These are phyloP conservation scores for Mirounga angustirostris DNA, from an alignment of 2,113 vertebrate species.

Conservation along the genomic window DNA sequence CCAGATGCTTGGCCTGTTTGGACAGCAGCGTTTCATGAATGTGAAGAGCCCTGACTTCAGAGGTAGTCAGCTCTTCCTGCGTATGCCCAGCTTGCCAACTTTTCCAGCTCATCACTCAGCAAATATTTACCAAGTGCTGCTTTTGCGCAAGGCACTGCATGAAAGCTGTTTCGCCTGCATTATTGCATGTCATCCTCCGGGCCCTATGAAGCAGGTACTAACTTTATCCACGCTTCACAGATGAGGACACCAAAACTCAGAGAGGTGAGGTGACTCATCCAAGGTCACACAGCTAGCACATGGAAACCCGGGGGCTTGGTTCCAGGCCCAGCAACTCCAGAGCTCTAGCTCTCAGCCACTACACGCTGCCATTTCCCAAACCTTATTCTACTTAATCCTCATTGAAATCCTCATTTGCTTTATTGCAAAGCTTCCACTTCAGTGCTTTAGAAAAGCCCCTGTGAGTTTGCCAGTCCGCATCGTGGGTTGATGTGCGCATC, in stretches of 20 bases:
- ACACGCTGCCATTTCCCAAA: background rate
- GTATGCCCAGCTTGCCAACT: background rate
- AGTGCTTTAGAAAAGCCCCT: background rate
- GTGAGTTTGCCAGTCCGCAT: background rate
- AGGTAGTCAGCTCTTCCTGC: background rate
- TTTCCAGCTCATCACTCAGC: background rate
- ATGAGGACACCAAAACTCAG: constrained; percentile 31
- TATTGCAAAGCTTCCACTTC: background rate
- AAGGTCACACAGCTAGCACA: background rate
- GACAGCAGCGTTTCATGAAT: background rate
- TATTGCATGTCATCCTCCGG: background rate
- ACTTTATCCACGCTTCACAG: background rate
- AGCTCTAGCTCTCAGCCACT: background rate
- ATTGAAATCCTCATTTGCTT: background rate
- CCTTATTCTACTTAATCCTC: background rate
- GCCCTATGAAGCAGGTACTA: background rate
- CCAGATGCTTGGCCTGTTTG: background rate
- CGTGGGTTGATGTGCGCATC: background rate
- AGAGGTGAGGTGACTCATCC: background rate
- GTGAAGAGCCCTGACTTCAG: background rate
- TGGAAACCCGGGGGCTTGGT: background rate
- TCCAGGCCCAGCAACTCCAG: background rate
- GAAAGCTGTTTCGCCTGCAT: background rate
- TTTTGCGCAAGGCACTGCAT: background rate
- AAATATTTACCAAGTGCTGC: background rate